Evolutionary conservation across 2,888 invertebrate species (phyloP).

Genomic region (Erebia ligea): DNA sequence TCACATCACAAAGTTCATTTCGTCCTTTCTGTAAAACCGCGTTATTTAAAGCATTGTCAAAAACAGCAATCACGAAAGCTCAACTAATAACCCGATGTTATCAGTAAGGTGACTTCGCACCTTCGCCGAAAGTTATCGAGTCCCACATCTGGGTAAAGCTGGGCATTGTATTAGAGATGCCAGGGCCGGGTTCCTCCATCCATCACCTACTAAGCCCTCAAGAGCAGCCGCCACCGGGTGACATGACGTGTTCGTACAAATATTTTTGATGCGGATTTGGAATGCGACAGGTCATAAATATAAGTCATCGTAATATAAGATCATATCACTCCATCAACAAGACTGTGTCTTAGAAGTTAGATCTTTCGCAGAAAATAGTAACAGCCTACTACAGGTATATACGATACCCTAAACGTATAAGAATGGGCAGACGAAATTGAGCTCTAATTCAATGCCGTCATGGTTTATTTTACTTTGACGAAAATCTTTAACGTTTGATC

Average conservation of each 20-base stretch:
- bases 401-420: too few relatives aligned
- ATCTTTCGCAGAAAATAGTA: too few relatives aligned
- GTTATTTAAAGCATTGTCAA: conserved; percentile 2
- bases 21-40: too few relatives aligned
- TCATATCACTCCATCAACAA: conserved; percentile 3
- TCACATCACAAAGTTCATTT: too few relatives aligned
- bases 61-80: conserved; percentile 30
- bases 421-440: too few relatives aligned
- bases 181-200: conserved; percentile 55
- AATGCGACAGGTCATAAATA: conserved; percentile 29
- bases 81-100: conserved; percentile 36
- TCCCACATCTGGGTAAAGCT: conserved; percentile 53
- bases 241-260: conserved; percentile 40
- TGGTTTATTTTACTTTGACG: too few relatives aligned
- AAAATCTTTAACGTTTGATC: too few relatives aligned
- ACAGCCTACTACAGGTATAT: too few relatives aligned
- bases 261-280: conserved; percentile 31
- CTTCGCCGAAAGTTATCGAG: conserved; percentile 71
- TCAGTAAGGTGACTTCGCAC: conserved; percentile 65
- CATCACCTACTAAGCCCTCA: conserved; percentile 68
- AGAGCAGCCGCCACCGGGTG: conserved; percentile 57
- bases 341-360: background rate
- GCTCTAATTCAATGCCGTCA: too few relatives aligned
- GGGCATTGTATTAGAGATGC: conserved; percentile 55
- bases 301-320: conserved; percentile 18